Conservation (phyloP, 2,888 invertebrate genomes). For the Zaprionus obscuricornis region DNA sequence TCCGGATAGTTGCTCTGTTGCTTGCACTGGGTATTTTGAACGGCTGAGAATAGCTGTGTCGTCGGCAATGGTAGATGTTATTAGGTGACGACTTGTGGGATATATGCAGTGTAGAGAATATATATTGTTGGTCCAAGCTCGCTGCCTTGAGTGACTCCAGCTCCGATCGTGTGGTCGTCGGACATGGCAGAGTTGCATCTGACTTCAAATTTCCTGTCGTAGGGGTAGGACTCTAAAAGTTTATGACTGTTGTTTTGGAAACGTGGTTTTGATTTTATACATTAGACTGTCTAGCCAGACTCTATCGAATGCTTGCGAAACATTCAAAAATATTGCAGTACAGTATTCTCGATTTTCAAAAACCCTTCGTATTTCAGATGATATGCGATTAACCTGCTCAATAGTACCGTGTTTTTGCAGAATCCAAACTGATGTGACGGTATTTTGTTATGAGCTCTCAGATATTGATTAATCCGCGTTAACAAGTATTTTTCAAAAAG, state of each 20-base stretch:
- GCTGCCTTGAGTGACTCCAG: conserved; percentile 1
- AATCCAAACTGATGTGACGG: too few relatives aligned
- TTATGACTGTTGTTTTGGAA: too few relatives aligned
- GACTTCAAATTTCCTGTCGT: not conserved
- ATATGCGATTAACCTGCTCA: too few relatives aligned
- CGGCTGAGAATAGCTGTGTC: too few relatives aligned
- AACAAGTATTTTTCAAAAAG: not conserved
- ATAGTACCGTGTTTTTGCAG: too few relatives aligned
- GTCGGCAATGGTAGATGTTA: too few relatives aligned
- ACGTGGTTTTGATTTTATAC: too few relatives aligned
- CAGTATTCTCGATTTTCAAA: not conserved
- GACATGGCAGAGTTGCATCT: not conserved
- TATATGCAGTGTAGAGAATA: conserved; percentile 3
- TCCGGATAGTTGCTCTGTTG: too few relatives aligned
- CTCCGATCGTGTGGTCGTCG: not conserved
- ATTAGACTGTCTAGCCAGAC: too few relatives aligned
- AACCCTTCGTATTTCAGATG: too few relatives aligned
- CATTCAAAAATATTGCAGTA: not conserved
- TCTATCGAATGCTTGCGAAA: not conserved
- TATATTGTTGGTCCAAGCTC: not conserved
- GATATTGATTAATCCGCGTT: not conserved
- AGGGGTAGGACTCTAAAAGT: not conserved
- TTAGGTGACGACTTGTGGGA: conserved; percentile 1
- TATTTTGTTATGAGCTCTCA: too few relatives aligned
- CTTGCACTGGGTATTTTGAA: too few relatives aligned